A percentile compares a stretch with the other conserved stretches of the same genome.
These are phyloP conservation scores for Tachysurus fulvidraco DNA, from an alignment of 2,113 vertebrate species.

Conservation along the genomic window DNA sequence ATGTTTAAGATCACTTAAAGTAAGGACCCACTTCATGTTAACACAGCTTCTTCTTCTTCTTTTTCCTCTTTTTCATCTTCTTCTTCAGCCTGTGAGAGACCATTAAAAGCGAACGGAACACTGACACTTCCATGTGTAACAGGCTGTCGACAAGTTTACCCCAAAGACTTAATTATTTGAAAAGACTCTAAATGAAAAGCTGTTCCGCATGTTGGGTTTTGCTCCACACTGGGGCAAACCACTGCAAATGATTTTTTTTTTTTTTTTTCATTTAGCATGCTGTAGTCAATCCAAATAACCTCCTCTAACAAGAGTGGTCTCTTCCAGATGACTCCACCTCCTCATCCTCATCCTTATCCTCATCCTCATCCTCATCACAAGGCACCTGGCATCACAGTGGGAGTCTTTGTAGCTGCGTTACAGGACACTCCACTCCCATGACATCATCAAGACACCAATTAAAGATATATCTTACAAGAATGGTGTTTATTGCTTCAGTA, in stretches of 20 bases:
- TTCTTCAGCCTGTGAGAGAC: background rate
- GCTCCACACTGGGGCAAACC: background rate
- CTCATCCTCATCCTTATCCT: background rate
- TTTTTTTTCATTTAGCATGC: background rate
- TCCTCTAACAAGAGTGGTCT: background rate
- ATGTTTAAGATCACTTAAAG: background rate
- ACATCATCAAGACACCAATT: background rate
- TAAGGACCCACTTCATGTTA: slow-evolving; percentile 4
- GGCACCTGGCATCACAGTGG: background rate
- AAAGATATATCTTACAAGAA: background rate
- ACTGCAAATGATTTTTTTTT: background rate
- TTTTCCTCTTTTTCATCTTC: background rate
- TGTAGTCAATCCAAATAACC: background rate
- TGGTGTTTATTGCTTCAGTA: background rate
- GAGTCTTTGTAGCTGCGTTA: background rate
- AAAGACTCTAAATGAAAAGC: background rate
- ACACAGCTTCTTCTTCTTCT: background rate
- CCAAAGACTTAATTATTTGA: slow-evolving; percentile 16
- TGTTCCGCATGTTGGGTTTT: background rate
- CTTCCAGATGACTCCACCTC: background rate
- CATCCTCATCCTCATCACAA: background rate
- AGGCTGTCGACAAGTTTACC: background rate
- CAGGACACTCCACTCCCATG: background rate
- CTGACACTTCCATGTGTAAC: background rate
- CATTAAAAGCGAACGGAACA: background rate